A percentile compares a stretch with the other conserved stretches of the same genome.
phyloP scores from a whole-genome alignment of 2,888 invertebrate species.

The Drosophila lutescens region DNA sequence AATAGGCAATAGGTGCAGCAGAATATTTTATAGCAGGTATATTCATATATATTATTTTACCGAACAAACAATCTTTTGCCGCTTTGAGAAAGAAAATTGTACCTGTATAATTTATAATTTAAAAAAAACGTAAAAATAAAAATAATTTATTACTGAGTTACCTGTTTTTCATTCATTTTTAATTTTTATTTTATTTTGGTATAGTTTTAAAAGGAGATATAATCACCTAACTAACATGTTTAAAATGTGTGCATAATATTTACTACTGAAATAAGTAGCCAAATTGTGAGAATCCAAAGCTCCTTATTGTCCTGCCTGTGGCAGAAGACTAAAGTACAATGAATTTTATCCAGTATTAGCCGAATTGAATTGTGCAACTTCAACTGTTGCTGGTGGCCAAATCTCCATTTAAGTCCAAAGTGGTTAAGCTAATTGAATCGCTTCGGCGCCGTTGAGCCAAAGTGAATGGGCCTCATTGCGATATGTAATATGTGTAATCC shows the following conservation, averaged over 20 bases:
- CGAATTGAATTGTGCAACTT: slow-evolving; percentile 5
- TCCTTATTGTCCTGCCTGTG: not conserved
- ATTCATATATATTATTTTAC: too few species aligned
- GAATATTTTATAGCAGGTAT: too few species aligned
- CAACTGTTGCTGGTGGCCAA: slow-evolving; percentile 34
- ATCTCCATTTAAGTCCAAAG: slow-evolving; percentile 19
- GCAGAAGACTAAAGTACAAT: not conserved
- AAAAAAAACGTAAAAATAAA: too few species aligned
- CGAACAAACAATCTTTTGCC: too few species aligned
- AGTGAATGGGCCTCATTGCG: slow-evolving; percentile 43
- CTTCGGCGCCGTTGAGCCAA: slow-evolving; percentile 25
- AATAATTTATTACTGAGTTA: too few species aligned
- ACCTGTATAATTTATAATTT: too few species aligned
- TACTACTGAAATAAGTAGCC: not conserved
- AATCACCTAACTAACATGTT: not conserved
- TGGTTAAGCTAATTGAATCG: slow-evolving; percentile 39
- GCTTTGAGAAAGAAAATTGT: too few species aligned
- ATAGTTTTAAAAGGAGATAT: too few species aligned
- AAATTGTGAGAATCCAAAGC: not conserved
- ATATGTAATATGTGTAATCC: slow-evolving; percentile 38
- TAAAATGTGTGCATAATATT: not conserved
- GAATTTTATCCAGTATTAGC: not conserved
- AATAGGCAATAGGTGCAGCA: not conserved
- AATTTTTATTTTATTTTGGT: too few species aligned
- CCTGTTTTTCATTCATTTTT: too few species aligned